These are phyloP conservation scores for Lymantria monacha DNA, from an alignment of 2,888 invertebrate genomes.

Conservation along the genomic window DNA sequence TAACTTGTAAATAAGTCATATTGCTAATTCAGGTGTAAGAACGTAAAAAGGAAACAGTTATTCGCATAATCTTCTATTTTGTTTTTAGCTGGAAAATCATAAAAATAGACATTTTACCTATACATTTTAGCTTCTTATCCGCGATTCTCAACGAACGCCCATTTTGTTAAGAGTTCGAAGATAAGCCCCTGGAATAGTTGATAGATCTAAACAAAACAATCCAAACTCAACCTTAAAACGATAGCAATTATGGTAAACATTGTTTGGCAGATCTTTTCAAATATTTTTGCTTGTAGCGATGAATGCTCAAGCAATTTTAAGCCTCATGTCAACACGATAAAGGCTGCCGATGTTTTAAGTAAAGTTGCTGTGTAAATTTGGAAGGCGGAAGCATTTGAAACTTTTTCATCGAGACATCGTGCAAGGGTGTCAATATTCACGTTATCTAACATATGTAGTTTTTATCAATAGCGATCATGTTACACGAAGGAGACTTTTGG, in stretches of 20 bases:
- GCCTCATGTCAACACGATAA: slow-evolving; percentile 4
- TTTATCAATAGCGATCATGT: not conserved
- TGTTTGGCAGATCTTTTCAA: not conserved
- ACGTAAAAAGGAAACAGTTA: no score
- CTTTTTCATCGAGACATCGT: slow-evolving; percentile 27
- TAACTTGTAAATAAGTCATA: no score
- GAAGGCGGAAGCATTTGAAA: slow-evolving; percentile 32
- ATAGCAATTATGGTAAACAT: slow-evolving; percentile 7
- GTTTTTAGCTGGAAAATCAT: not conserved
- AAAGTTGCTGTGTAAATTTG: slow-evolving; percentile 1
- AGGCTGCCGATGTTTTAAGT: not conserved
- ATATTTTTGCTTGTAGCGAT: slow-evolving; percentile 9
- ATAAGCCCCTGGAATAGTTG: slow-evolving; percentile 27
- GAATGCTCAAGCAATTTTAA: slow-evolving; percentile 4
- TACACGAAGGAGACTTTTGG: not conserved
- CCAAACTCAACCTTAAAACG: slow-evolving; percentile 2
- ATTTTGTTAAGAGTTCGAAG: slow-evolving; percentile 36
- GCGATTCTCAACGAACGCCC: slow-evolving; percentile 11
- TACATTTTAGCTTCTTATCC: slow-evolving; percentile 14
- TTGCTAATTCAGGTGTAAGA: no score
- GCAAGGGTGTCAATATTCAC: slow-evolving; percentile 5
- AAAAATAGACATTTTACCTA: slow-evolving; percentile 14
- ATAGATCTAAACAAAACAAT: slow-evolving; percentile 3
- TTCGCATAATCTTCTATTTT: no score
- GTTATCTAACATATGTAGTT: slow-evolving; percentile 19